These are phyloP conservation scores for Tachypleus tridentatus DNA, from an alignment of 1,140 invertebrate genomes.

Conservation along the genomic window DNA sequence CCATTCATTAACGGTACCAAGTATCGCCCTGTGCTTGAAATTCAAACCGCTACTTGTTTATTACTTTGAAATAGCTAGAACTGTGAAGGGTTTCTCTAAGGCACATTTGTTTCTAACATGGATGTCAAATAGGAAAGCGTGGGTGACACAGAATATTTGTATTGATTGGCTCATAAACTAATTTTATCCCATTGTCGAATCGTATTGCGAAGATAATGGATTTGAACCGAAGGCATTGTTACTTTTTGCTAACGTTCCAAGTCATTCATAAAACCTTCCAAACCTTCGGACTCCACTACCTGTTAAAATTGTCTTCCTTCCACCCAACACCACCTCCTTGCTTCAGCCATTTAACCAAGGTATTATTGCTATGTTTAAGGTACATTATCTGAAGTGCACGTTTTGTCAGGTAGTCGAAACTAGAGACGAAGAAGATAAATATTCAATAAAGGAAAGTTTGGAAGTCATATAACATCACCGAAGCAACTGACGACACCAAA, in stretches of 20 bases:
- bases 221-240: conserved; percentile 20
- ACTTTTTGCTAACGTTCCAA: conserved; percentile 21
- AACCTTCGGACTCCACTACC: conserved; percentile 7
- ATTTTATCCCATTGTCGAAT: conserved; percentile 14
- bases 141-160: conserved; percentile 13
- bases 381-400: conserved; percentile 15
- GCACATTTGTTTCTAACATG: too few species aligned
- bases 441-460: too few species aligned
- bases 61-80: too few species aligned
- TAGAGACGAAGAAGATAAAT: too few species aligned
- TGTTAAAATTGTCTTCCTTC: conserved; percentile 20
- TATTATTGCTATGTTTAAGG: conserved; percentile 20
- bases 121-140: conserved; percentile 13
- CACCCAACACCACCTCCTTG: conserved; percentile 15
- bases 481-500: too few species aligned
- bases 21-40: too few species aligned
- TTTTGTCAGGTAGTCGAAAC: background rate
- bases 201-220: conserved; percentile 12
- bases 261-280: conserved; percentile 13
- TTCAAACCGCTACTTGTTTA: too few species aligned
- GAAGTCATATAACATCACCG: too few species aligned
- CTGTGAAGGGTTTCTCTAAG: too few species aligned
- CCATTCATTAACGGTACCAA: too few species aligned
- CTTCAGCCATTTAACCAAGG: conserved; percentile 23
- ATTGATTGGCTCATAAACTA: conserved; percentile 17